A percentile compares a stretch with the other conserved stretches of the same genome.
Conservation (phyloP, 2,888 invertebrate species). For the Tipula vernalis region DNA sequence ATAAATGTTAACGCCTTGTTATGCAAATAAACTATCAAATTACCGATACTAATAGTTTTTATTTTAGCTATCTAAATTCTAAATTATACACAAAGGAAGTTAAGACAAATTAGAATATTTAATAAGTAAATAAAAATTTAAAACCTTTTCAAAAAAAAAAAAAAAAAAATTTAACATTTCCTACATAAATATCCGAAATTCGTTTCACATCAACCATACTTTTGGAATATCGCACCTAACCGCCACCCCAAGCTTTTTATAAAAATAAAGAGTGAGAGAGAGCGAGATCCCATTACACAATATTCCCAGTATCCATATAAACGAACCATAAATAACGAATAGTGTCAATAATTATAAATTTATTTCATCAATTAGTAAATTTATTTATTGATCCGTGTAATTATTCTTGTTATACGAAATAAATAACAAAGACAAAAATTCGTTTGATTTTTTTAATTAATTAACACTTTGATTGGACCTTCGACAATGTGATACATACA, state of each 20-base stretch:
- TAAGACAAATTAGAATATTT: not conserved
- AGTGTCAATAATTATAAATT: not conserved
- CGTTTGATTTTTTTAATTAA: not conserved
- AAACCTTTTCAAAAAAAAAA: not conserved
- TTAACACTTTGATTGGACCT: not conserved
- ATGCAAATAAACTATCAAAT: not conserved
- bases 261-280: not conserved
- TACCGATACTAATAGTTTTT: not conserved
- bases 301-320: not conserved
- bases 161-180: not conserved
- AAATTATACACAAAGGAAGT: not conserved
- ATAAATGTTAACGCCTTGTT: not conserved
- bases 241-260: not conserved
- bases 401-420: not conserved
- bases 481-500: not conserved
- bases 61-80: not conserved
- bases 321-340: not conserved
- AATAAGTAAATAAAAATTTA: not conserved
- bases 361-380: not conserved
- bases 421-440: not conserved
- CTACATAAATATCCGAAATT: not conserved
- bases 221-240: not conserved
- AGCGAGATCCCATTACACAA: not conserved
- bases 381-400: not conserved
- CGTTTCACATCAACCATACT: not conserved